Conservation (phyloP, 2,797 vertebrate genomes). For the Aselliscus stoliczkanus region DNA sequence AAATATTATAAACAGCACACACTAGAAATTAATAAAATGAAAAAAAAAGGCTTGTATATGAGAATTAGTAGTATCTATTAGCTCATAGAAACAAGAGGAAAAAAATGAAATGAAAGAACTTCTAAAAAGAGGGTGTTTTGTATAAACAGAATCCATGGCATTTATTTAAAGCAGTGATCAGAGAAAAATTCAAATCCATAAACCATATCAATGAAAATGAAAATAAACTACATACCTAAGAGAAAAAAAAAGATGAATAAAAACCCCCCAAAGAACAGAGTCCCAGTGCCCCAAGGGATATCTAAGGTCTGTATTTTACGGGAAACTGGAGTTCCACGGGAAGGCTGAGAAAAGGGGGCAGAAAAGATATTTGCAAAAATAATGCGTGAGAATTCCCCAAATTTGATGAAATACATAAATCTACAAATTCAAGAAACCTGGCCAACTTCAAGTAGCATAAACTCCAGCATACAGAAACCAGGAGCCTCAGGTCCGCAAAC, state of each 20-base stretch:
- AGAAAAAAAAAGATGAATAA: not conserved
- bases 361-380: not conserved
- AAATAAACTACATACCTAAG: not conserved
- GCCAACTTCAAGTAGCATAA: not conserved
- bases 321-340: not conserved
- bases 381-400: slow-evolving; percentile 19
- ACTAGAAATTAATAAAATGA: not conserved
- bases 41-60: not conserved
- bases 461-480: not conserved
- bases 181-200: slow-evolving; percentile 24
- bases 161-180: not conserved
- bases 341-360: not conserved
- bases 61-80: slow-evolving; percentile 13
- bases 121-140: not conserved
- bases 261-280: not conserved
- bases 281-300: not conserved
- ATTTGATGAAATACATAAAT: not conserved
- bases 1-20: not conserved
- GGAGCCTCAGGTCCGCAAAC: not conserved
- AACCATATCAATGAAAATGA: not conserved
- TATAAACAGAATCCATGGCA: not conserved
- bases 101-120: not conserved
- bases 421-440: not conserved
- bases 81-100: not conserved
- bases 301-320: not conserved